phyloP scores from a whole-genome alignment of 2,888 invertebrate species.

The Andrena haemorrhoa region DNA sequence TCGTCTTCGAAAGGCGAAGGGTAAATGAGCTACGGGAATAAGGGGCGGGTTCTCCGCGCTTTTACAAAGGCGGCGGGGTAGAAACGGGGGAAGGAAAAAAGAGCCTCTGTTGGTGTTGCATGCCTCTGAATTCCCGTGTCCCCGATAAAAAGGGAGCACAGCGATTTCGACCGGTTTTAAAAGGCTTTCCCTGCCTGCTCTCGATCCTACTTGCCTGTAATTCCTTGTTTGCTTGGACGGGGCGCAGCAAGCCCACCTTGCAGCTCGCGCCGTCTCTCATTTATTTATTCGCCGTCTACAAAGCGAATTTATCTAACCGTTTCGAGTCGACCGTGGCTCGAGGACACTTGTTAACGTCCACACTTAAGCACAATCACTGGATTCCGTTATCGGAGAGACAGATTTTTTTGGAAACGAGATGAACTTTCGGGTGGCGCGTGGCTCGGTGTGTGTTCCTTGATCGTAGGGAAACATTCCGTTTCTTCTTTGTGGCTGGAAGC shows the following conservation, averaged over 20 bases:
- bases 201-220: background rate
- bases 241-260: background rate
- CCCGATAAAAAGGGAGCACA: background rate
- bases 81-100: background rate
- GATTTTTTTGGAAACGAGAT: too few relatives aligned
- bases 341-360: background rate
- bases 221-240: conserved; percentile 22
- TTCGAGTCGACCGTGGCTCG: conserved; percentile 3
- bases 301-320: conserved; percentile 10
- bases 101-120: background rate
- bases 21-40: conserved; percentile 32
- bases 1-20: conserved; percentile 2
- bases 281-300: conserved; percentile 8
- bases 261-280: background rate
- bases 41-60: conserved; percentile 7
- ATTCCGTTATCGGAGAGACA: background rate
- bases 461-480: too few relatives aligned
- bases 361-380: background rate
- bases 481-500: too few relatives aligned
- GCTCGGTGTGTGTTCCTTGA: too few relatives aligned
- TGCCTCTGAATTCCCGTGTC: background rate
- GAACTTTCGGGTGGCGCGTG: too few relatives aligned
- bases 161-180: conserved; percentile 15
- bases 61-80: background rate
- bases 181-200: background rate